phyloP scores from a whole-genome alignment of 2,113 vertebrate genomes.

The Ursus arctos region DNA sequence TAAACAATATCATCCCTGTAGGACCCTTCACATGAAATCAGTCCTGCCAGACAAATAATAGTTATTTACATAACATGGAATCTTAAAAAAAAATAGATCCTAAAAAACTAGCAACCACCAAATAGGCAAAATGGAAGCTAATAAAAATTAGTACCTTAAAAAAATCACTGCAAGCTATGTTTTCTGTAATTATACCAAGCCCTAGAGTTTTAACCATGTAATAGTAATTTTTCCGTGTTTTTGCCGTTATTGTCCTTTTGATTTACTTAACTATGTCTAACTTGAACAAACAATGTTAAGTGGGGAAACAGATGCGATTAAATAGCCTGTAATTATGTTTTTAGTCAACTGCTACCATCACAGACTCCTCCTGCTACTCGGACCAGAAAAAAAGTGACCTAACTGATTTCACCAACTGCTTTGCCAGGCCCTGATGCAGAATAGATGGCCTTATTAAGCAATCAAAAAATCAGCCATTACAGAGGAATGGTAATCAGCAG shows the following conservation, averaged over 20 bases:
- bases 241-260: conserved; percentile 89
- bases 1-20: conserved; percentile 76
- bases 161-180: conserved; percentile 86
- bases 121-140: conserved; percentile 83
- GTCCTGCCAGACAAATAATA: conserved; percentile 79
- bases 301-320: conserved; percentile 90
- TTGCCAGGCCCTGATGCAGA: conserved; percentile 89
- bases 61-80: conserved; percentile 81
- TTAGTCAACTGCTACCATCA: conserved; percentile 90
- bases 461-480: conserved; percentile 90
- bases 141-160: conserved; percentile 90
- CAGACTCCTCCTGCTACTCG: conserved; percentile 88
- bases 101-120: conserved; percentile 79
- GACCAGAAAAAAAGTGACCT: conserved; percentile 92
- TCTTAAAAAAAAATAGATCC: conserved; percentile 55
- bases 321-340: conserved; percentile 91
- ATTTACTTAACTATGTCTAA: conserved; percentile 91
- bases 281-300: conserved; percentile 92
- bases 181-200: conserved; percentile 91
- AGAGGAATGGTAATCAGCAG: conserved; percentile 90
- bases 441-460: conserved; percentile 92
- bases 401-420: conserved; percentile 89
- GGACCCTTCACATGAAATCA: conserved; percentile 79
- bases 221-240: conserved; percentile 88
- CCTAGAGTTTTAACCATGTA: conserved; percentile 88